Evolutionary conservation across 2,888 invertebrate genomes (phyloP), one percentile per base, ranked within the genome.

Genomic region (Adelphocoris suturalis): DNA sequence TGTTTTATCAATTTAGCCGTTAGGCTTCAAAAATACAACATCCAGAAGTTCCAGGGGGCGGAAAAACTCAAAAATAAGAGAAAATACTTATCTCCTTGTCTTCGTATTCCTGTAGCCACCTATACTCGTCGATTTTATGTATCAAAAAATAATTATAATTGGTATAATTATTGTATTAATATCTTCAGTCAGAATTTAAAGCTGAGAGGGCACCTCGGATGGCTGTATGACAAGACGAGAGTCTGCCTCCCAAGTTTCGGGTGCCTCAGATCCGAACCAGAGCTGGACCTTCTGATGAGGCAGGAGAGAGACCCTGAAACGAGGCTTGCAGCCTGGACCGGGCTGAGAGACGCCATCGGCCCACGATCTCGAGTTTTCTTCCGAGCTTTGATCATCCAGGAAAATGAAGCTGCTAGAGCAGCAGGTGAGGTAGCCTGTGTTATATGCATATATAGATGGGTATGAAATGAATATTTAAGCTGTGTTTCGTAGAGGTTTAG

Each of bases 231-330:
- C 4, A 93, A 94, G 0, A 94, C 95, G 0, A 92, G 94, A 93
- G 93, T 96, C 28, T 96, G 95, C 91, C 92, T 55, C 92, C 92
- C 27, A 90, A 91, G 89, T 11, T 91, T 90, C 11, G 89, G 91
- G n/a, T 96, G 96, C 92, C 93, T 96, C 57, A 93, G 94, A 90
- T 95, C 95, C 0, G 96, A 96, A 92, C 94, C 94, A 0, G 96
- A 96, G 92, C 93, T 96, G 92, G 95, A 95, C 84, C 93, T 93
- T 16, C 92, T 96, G 76, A 95, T 96, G 95, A 93, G 93, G 88
- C 92, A 89, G 0, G 91, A 93, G 28, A 91, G 93, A 48, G 93
- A 94, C 91, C 94, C 94, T 68, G 93, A 94, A 9, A 93, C 93
- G 90, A 92, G 95, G 61, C 91, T 93, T 27, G 92, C 93, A 91